Percentiles rank a stretch among this genome's conserved stretches.
Evolutionary conservation across 2,888 invertebrate genomes (phyloP).

Genomic region (Acanthosepion pharaonis): DNA sequence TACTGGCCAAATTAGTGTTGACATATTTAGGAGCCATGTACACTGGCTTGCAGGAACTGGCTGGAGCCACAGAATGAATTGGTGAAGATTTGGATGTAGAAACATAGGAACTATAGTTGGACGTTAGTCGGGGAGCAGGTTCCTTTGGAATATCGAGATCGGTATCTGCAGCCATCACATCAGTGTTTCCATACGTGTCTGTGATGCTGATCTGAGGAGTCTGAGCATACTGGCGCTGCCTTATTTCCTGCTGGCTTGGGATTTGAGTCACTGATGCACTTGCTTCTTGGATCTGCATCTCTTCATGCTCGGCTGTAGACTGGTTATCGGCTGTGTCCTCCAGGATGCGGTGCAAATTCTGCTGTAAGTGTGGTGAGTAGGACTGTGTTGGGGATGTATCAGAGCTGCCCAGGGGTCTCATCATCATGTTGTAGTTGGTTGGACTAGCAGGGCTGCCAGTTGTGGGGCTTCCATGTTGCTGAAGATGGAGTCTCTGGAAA

Average conservation of each 20-base stretch:
- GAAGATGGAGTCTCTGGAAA: conserved; percentile 75
- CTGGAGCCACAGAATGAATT: conserved; percentile 35
- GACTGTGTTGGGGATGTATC: conserved; percentile 64
- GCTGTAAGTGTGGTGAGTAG: conserved; percentile 59
- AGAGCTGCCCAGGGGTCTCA: conserved; percentile 51
- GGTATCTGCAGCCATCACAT: conserved; percentile 61
- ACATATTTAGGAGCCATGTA: conserved; percentile 53
- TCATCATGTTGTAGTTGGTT: conserved; percentile 46
- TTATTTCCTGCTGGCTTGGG: conserved; percentile 48
- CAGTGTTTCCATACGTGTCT: conserved; percentile 84
- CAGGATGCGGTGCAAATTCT: conserved; percentile 74
- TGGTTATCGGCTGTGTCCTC: conserved; percentile 69
- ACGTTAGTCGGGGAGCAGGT: background rate
- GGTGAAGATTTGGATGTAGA: background rate
- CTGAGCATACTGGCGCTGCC: conserved; percentile 61
- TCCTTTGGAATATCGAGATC: conserved; percentile 52
- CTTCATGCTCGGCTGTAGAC: conserved; percentile 57
- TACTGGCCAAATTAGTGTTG: conserved; percentile 63
- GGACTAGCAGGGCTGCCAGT: conserved; percentile 37
- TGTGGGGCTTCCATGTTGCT: conserved; percentile 56
- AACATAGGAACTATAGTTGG: background rate
- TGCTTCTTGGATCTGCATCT: conserved; percentile 54
- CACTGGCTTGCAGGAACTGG: background rate
- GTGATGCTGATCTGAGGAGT: conserved; percentile 93
- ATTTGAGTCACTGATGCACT: conserved; percentile 46